phyloP scores from a whole-genome alignment of 2,113 vertebrate species.

The Stercorarius parasiticus region DNA sequence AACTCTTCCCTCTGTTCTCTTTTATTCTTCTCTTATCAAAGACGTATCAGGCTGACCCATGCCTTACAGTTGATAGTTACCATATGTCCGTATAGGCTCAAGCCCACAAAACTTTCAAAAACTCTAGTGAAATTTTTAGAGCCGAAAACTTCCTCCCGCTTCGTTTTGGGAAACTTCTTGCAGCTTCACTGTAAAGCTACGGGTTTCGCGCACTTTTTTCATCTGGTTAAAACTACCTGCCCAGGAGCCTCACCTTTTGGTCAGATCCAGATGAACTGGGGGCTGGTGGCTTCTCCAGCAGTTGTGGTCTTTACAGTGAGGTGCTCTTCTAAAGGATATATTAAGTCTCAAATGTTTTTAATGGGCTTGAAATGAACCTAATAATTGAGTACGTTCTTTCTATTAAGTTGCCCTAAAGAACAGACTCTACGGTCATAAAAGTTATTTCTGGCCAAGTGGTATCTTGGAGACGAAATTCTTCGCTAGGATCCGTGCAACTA shows the following conservation, averaged over 20 bases:
- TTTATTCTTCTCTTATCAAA: conserved; percentile 15
- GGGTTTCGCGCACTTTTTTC: not conserved
- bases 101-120: not conserved
- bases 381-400: not conserved
- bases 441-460: not conserved
- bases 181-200: not conserved
- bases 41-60: not conserved
- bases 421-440: not conserved
- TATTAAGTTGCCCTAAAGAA: not conserved
- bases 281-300: not conserved
- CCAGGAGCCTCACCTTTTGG: not conserved
- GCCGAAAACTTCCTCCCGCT: accelerated
- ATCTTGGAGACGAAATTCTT: not conserved
- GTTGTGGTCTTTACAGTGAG: not conserved
- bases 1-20: not conserved
- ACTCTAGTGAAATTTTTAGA: not conserved
- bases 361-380: not conserved
- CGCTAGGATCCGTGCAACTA: not conserved
- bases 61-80: not conserved
- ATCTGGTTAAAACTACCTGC: not conserved
- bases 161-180: not conserved
- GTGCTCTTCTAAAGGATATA: not conserved
- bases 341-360: not conserved
- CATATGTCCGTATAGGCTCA: not conserved
- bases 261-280: not conserved